phyloP scores from a whole-genome alignment of 1,140 invertebrate species.

The Drosophila punjabiensis region DNA sequence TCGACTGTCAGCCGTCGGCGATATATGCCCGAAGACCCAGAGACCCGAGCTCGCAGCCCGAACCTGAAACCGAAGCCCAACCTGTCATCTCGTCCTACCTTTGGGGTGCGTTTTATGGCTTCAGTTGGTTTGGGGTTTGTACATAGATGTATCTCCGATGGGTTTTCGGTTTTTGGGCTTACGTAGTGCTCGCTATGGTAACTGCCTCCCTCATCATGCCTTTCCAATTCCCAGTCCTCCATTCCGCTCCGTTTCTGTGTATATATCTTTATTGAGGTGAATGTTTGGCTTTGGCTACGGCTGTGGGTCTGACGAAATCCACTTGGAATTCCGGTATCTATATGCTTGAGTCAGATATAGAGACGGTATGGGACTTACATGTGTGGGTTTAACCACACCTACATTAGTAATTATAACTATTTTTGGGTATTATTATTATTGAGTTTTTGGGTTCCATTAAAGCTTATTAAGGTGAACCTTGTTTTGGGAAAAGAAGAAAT shows the following conservation, averaged over 20 bases:
- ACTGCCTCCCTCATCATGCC: conserved; percentile 14
- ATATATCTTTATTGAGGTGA: conserved; percentile 21
- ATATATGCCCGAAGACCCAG: conserved; percentile 38
- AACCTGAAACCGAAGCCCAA: conserved; percentile 30
- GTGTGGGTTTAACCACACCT: conserved; percentile 6
- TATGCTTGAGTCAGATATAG: conserved; percentile 43
- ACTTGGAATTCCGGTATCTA: conserved; percentile 48
- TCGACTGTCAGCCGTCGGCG: conserved; percentile 37
- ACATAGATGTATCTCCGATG: conserved; percentile 49
- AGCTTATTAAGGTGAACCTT: conserved; percentile 15
- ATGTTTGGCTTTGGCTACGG: conserved; percentile 20
- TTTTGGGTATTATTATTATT: conserved; percentile 49
- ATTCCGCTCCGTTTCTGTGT: conserved; percentile 11
- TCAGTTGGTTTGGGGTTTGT: conserved; percentile 33
- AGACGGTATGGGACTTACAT: conserved; percentile 7
- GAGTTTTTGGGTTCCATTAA: conserved; percentile 16
- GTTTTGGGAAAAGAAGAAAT: not conserved
- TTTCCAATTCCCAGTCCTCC: not conserved
- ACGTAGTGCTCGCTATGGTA: conserved; percentile 46
- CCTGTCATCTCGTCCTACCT: conserved; percentile 63
- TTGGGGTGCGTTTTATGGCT: conserved; percentile 70
- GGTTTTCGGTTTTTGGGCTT: conserved; percentile 50
- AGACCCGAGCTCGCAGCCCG: conserved; percentile 5
- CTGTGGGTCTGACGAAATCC: conserved; percentile 48
- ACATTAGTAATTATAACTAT: conserved; percentile 34